These are phyloP conservation scores for Crioceris asparagi DNA, from an alignment of 2,888 invertebrate genomes.

Conservation along the genomic window DNA sequence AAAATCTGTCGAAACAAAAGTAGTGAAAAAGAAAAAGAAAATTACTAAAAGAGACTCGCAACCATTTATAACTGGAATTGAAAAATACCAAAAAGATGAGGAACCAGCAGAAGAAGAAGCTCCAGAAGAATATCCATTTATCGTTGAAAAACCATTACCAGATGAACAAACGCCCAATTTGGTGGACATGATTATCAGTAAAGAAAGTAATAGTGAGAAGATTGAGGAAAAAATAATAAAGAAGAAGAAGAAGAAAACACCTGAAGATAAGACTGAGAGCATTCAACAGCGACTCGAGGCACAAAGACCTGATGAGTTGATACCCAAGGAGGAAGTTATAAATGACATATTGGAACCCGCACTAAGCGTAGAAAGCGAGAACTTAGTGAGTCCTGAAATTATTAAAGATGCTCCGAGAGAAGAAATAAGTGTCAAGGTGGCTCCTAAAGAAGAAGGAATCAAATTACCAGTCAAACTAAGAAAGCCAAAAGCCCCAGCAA, in stretches of 20 bases:
- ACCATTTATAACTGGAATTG: too few relatives aligned
- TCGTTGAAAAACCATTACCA: too few relatives aligned
- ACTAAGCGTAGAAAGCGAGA: conserved; percentile 28
- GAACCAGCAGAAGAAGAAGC: conserved; percentile 10
- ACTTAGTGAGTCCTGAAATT: conserved; percentile 32
- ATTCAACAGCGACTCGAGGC: not conserved
- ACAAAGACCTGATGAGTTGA: conserved; percentile 8
- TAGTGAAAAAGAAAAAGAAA: conserved; percentile 19
- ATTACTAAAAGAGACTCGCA: conserved; percentile 16
- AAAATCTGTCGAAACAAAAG: conserved; percentile 9
- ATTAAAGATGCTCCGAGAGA: conserved; percentile 30
- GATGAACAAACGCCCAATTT: too few relatives aligned
- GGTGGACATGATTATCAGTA: too few relatives aligned
- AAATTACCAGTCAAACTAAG: conserved; percentile 45
- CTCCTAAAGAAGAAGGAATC: conserved; percentile 27
- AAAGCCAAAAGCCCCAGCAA: conserved; percentile 33
- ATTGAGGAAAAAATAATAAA: conserved; percentile 10
- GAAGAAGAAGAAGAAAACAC: not conserved
- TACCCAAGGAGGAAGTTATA: conserved; percentile 11
- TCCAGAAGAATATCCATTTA: conserved; percentile 1
- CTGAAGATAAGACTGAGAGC: not conserved
- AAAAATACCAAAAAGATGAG: not conserved
- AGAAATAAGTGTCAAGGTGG: conserved; percentile 34
- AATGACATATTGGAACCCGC: conserved; percentile 20
- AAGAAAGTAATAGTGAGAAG: too few relatives aligned